phyloP scores from a whole-genome alignment of 2,888 invertebrate genomes.

The Zootermopsis nevadensis region DNA sequence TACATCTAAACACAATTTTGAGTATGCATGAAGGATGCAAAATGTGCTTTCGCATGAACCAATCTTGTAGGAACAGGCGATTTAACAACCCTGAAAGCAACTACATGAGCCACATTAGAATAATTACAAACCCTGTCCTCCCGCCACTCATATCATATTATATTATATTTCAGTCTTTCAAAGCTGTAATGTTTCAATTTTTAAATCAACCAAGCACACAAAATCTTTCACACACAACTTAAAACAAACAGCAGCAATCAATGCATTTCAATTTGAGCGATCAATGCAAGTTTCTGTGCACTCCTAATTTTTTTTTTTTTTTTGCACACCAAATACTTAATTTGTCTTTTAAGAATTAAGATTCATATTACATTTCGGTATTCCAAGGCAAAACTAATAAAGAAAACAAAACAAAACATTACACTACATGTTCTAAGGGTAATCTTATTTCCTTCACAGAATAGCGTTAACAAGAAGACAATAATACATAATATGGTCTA shows the following conservation, averaged over 20 bases:
- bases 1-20: neutral
- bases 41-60: neutral
- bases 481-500: neutral
- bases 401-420: neutral
- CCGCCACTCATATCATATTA: slow-evolving; percentile 14
- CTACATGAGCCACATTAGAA: neutral
- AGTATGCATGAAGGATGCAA: neutral
- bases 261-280: neutral
- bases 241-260: slow-evolving; percentile 12
- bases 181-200: slow-evolving; percentile 23
- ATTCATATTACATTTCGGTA: slow-evolving; percentile 1
- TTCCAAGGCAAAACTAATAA: neutral
- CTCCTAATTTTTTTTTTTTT: slow-evolving; percentile 8
- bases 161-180: slow-evolving; percentile 36
- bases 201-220: slow-evolving; percentile 14
- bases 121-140: slow-evolving; percentile 25
- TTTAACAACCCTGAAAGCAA: neutral
- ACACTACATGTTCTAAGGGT: neutral
- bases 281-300: slow-evolving; percentile 9
- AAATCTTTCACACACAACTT: slow-evolving; percentile 17
- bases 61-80: slow-evolving; percentile 4
- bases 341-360: slow-evolving; percentile 20
- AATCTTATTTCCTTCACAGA: neutral
- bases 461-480: neutral
- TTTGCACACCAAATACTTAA: slow-evolving; percentile 19